A percentile compares a stretch with the other conserved stretches of the same genome.
phyloP scores from a whole-genome alignment of 2,797 vertebrate species.

The Cirrhinus molitorella region DNA sequence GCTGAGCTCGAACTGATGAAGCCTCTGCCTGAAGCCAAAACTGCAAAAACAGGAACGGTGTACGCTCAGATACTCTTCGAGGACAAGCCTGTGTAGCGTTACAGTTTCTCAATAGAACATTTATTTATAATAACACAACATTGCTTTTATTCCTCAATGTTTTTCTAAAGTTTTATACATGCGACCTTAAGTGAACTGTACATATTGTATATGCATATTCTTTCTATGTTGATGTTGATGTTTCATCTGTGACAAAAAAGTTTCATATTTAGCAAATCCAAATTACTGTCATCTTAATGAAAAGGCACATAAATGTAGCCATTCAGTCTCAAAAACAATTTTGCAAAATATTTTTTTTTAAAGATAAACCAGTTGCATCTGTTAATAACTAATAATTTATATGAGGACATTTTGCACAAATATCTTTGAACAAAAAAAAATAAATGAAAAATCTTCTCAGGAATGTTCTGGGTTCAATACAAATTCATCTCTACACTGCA shows the following conservation, averaged over 20 bases:
- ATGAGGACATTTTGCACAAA: background rate
- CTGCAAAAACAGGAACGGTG: constrained; percentile 83
- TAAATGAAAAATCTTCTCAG: background rate
- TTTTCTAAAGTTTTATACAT: background rate
- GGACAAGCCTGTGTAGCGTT: constrained; percentile 84
- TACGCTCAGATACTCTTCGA: constrained; percentile 95
- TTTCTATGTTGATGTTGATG: background rate
- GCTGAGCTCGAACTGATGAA: constrained; percentile 94
- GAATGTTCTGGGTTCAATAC: background rate
- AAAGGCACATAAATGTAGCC: background rate
- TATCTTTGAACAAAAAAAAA: background rate
- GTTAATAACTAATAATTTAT: background rate
- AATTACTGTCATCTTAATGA: background rate
- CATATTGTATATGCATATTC: constrained; percentile 18
- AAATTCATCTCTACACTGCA: background rate
- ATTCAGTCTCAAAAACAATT: background rate
- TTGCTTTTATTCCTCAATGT: background rate
- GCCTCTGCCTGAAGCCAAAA: constrained; percentile 82
- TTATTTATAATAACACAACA: constrained; percentile 53
- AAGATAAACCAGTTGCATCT: background rate
- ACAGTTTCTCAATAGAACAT: background rate
- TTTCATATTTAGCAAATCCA: constrained; percentile 7
- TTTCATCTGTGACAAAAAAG: background rate
- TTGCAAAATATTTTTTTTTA: background rate
- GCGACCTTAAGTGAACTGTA: background rate